A percentile compares a stretch with the other conserved stretches of the same genome.
These are phyloP conservation scores for Erebia epiphron DNA, from an alignment of 2,888 invertebrate species.

Conservation along the genomic window DNA sequence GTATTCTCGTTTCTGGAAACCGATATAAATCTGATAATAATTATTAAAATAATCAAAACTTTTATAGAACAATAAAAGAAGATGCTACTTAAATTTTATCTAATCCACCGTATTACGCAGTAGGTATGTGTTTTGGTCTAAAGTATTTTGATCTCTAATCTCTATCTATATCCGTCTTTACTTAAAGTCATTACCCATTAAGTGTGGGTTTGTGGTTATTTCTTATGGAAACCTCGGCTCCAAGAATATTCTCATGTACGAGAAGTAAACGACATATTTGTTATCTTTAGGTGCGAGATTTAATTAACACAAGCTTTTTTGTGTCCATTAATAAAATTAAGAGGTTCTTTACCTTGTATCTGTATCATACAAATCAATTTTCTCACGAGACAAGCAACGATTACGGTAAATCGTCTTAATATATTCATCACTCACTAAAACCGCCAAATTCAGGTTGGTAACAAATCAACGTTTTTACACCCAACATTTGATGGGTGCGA, in stretches of 20 bases:
- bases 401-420: conserved; percentile 70
- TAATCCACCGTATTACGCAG: no score
- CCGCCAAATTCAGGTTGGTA: conserved; percentile 54
- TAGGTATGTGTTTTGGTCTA: no score
- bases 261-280: conserved; percentile 5
- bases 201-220: not conserved
- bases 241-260: not conserved
- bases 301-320: conserved; percentile 9
- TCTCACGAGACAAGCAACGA: conserved; percentile 70
- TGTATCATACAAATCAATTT: conserved; percentile 46
- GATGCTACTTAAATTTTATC: no score
- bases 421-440: conserved; percentile 66
- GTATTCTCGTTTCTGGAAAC: no score
- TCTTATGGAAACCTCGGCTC: not conserved
- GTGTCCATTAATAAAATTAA: conserved; percentile 20
- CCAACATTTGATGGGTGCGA: conserved; percentile 45
- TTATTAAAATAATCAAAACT: no score
- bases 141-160: no score
- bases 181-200: not conserved
- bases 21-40: no score
- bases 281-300: not conserved
- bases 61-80: no score
- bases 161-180: no score
- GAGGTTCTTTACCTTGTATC: conserved; percentile 25
- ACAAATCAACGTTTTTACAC: conserved; percentile 39